Conservation (phyloP, 1,140 invertebrate genomes). For the Triops cancriformis region DNA sequence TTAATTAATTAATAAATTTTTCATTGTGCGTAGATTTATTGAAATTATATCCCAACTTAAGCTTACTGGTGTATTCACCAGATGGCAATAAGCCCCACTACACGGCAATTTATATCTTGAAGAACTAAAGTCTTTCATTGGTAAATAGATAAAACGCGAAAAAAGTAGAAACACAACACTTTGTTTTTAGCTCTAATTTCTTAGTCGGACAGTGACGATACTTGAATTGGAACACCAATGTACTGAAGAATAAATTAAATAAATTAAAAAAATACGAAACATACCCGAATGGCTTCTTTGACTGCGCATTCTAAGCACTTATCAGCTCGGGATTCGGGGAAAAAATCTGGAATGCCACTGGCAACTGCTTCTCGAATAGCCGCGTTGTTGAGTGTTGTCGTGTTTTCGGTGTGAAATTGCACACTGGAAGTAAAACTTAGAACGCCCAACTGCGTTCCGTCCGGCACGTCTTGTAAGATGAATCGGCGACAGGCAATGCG, state of each 20-base stretch:
- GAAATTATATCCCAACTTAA: no score
- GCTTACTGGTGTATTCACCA: background rate
- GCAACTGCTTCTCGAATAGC: constrained; percentile 41
- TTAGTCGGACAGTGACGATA: no score
- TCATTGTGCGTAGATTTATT: no score
- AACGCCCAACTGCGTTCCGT: constrained; percentile 42
- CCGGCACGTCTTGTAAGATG: constrained; percentile 45
- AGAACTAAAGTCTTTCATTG: no score
- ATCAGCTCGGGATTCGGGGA: constrained; percentile 39
- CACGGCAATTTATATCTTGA: no score
- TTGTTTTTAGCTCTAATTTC: no score
- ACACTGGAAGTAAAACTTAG: constrained; percentile 37
- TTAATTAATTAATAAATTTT: constrained; percentile 12
- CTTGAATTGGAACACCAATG: no score
- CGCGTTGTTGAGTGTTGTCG: constrained; percentile 36
- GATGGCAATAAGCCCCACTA: no score
- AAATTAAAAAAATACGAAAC: background rate
- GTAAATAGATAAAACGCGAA: no score
- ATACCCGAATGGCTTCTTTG: constrained; percentile 42
- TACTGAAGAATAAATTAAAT: no score
- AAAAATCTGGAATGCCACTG: constrained; percentile 44
- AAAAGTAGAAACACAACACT: no score
- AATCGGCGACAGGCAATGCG: constrained; percentile 48
- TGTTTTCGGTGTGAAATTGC: constrained; percentile 39
- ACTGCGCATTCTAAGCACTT: constrained; percentile 45